These are phyloP conservation scores for Antheraea assamensis DNA, from an alignment of 2,888 invertebrate genomes.

Conservation along the genomic window DNA sequence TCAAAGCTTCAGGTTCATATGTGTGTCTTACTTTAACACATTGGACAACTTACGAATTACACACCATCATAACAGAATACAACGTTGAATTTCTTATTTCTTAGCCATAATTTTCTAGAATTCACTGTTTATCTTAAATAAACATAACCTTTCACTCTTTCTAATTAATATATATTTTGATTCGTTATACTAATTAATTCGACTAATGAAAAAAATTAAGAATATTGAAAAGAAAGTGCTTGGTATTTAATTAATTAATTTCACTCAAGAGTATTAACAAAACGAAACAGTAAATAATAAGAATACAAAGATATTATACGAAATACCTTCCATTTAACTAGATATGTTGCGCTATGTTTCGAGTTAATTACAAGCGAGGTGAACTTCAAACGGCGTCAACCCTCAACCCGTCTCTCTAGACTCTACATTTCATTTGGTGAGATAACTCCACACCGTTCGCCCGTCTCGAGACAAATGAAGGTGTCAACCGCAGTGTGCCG, in stretches of 20 bases:
- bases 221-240: too few relatives aligned
- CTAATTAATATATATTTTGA: too few relatives aligned
- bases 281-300: neutral
- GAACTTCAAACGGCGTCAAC: conserved; percentile 44
- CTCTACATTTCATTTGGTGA: conserved; percentile 42
- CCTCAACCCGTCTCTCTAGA: conserved; percentile 40
- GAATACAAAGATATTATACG: neutral
- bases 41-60: too few relatives aligned
- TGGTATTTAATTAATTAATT: neutral
- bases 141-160: too few relatives aligned
- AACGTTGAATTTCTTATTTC: too few relatives aligned
- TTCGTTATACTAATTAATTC: too few relatives aligned
- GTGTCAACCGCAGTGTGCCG: conserved; percentile 56
- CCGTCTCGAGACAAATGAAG: conserved; percentile 57
- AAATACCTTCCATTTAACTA: neutral
- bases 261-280: neutral
- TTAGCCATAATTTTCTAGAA: too few relatives aligned
- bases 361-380: conserved; percentile 33
- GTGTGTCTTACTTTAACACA: too few relatives aligned
- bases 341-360: neutral
- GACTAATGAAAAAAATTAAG: too few relatives aligned
- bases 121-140: too few relatives aligned
- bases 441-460: conserved; percentile 34
- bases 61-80: too few relatives aligned
- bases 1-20: too few relatives aligned